phyloP scores from a whole-genome alignment of 2,797 vertebrate species.

The Rhodeus uyekii region DNA sequence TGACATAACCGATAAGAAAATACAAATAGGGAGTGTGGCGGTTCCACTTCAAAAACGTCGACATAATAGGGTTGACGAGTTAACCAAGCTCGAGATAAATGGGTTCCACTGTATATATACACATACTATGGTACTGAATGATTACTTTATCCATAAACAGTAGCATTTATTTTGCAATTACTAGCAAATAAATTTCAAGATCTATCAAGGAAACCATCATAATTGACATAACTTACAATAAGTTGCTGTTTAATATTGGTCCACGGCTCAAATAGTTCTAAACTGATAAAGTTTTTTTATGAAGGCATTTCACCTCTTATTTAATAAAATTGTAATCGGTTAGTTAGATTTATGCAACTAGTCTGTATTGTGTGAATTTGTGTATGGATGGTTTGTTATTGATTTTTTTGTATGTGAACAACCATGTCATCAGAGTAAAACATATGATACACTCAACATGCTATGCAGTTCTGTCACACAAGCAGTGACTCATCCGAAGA shows the following conservation, averaged over 20 bases:
- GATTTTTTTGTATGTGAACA: constrained; percentile 11
- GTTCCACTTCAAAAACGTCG: too few relatives aligned
- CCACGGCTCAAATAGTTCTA: background rate
- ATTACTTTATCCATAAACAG: background rate
- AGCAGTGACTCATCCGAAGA: background rate
- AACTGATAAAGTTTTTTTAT: background rate
- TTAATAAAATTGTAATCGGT: background rate
- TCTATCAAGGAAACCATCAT: background rate
- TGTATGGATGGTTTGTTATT: background rate
- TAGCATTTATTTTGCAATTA: too few relatives aligned
- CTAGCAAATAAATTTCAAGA: background rate
- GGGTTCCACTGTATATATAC: too few relatives aligned
- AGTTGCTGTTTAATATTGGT: background rate
- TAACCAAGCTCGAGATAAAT: too few relatives aligned
- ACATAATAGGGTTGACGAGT: too few relatives aligned
- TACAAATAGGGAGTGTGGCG: too few relatives aligned
- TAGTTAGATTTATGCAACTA: background rate
- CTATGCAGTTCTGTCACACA: constrained; percentile 40
- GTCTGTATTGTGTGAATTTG: constrained; percentile 4
- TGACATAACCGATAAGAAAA: too few relatives aligned
- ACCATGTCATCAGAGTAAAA: constrained; percentile 35
- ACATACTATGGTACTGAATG: background rate
- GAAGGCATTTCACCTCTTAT: background rate
- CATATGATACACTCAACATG: constrained; percentile 24
- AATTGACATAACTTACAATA: background rate